Evolutionary conservation across 2,113 vertebrate genomes (phyloP).

Genomic region (Melanotaenia duboulayi): DNA sequence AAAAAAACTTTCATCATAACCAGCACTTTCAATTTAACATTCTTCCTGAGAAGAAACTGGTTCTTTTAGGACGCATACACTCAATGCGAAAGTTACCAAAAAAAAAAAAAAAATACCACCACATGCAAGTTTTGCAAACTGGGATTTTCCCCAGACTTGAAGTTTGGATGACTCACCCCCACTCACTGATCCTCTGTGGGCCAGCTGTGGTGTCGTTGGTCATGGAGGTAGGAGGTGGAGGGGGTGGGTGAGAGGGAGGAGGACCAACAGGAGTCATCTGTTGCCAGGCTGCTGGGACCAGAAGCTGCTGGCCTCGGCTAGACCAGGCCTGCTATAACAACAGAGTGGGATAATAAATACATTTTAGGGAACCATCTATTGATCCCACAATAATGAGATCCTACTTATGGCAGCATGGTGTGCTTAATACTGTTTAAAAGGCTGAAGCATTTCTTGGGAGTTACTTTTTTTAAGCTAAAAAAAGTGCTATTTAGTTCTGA

Average conservation of each 20-base stretch:
- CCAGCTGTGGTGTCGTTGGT: slow-evolving; percentile 87
- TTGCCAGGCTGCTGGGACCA: slow-evolving; percentile 93
- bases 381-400: not conserved
- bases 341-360: not conserved
- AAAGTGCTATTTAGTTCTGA: no score
- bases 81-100: not conserved
- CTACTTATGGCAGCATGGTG: no score
- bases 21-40: not conserved
- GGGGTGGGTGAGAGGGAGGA: slow-evolving; percentile 75
- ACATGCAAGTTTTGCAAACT: not conserved
- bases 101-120: not conserved
- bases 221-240: slow-evolving; percentile 84
- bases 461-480: no score
- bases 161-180: slow-evolving; percentile 87
- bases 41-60: not conserved
- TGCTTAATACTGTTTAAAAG: no score
- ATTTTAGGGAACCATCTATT: not conserved
- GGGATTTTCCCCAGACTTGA: slow-evolving; percentile 15
- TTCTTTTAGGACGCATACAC: not conserved
- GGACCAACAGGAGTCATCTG: slow-evolving; percentile 84
- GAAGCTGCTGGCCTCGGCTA: slow-evolving; percentile 89
- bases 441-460: no score
- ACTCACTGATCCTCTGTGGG: slow-evolving; percentile 91
- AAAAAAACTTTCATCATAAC: not conserved
- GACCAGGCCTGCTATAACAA: slow-evolving; percentile 89